Base-by-base conservation (phyloP, 2,113 vertebrate genomes). In the zebrafish (Danio rerio) region DNA sequence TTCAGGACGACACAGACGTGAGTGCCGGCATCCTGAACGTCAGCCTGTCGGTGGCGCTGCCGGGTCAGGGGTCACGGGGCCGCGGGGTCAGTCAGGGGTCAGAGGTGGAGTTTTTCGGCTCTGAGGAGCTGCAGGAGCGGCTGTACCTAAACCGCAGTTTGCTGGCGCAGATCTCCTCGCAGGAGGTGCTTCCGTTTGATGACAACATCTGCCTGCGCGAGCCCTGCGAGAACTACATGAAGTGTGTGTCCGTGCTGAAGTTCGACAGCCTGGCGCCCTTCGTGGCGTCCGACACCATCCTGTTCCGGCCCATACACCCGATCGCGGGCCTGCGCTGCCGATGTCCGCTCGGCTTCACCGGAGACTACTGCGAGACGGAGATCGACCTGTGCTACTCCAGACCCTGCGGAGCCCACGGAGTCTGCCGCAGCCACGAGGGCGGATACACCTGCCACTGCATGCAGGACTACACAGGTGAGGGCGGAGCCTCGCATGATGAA, bases 191-290 rank as follows among this genome's bases (percentile, higher is more conserved):
- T 73, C 98, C 98, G 53, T 99, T 99, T 16, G 98, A 99, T 1
- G 98, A 99, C 94, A 99, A 99, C 89, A 95, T 98, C 91, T 99
- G 97, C 89, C 93, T 99, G 62, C 94, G 97, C 0, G 98, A 99
- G 88, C 97, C 98, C 0, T 99, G 97, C 6, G 97, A 99, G 92
- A 99, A 99, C 93, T 99, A 99, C 94, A 96, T 99, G 98, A 96
- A 96, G 93, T 99, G 98, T 6, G 96, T 99, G 80, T 97, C 97
- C 0, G 97, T 98, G 84, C 93, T 98, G 73, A 96, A 95, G 88
- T 99, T 99, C 0, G 96, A 99, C 94, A 98, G 97, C 89, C 94
- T 98, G 0, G 97, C 97, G 0, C 98, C 97, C 16, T 99, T 99
- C 76, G 95, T 99, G 0, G 89, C 96, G 0, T 99, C 97, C 0